phyloP scores from a whole-genome alignment of 2,797 vertebrate genomes.

The Notamacropus eugenii region DNA sequence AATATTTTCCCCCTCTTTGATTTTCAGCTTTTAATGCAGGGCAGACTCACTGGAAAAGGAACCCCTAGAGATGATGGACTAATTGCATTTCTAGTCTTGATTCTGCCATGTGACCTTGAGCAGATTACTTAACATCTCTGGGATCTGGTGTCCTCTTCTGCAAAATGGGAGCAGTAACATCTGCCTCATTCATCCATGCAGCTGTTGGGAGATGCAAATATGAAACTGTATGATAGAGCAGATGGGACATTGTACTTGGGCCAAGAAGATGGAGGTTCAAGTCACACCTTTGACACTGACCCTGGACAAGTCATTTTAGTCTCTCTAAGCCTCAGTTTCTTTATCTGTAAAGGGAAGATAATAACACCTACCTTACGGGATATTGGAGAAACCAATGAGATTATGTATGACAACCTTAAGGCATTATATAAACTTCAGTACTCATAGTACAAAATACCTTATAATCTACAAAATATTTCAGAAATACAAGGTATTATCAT shows the following conservation, averaged over 20 bases:
- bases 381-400: not conserved
- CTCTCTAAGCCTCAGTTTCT: not conserved
- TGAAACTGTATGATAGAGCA: not conserved
- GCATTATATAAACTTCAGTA: not conserved
- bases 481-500: not conserved
- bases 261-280: not conserved
- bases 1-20: not conserved
- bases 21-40: not conserved
- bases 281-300: not conserved
- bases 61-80: not conserved
- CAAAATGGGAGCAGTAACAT: not conserved
- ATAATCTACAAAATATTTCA: not conserved
- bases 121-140: not conserved
- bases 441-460: not conserved
- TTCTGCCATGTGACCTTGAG: not conserved
- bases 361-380: not conserved
- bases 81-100: not conserved
- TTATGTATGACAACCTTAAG: not conserved
- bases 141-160: not conserved
- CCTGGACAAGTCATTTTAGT: not conserved
- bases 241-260: not conserved
- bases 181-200: not conserved
- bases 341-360: slow-evolving; percentile 15
- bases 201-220: not conserved
- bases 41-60: not conserved